These are phyloP conservation scores for Tanypteryx hageni DNA, from an alignment of 2,888 invertebrate species.

Conservation along the genomic window DNA sequence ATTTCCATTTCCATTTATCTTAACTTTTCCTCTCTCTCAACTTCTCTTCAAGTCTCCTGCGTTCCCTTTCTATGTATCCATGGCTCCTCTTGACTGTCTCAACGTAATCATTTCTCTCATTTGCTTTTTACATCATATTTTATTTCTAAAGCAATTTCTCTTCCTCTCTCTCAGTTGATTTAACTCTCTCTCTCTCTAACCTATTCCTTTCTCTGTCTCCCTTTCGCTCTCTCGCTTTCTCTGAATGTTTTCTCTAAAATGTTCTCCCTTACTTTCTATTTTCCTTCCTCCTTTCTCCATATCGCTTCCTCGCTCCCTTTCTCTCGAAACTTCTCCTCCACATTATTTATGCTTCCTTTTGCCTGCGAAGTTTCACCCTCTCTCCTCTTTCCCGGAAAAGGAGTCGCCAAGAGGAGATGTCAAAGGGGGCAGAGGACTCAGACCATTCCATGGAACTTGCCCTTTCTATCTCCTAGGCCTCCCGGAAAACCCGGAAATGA, in stretches of 20 bases:
- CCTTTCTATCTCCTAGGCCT: neutral
- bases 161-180: too few relatives aligned
- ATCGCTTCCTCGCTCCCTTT: neutral
- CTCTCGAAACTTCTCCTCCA: neutral
- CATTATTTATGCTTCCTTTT: constrained; percentile 14
- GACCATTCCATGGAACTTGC: neutral
- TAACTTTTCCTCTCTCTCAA: too few relatives aligned
- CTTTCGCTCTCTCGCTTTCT: too few relatives aligned
- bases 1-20: too few relatives aligned
- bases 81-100: too few relatives aligned
- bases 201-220: too few relatives aligned
- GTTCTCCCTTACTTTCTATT: neutral
- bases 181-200: too few relatives aligned
- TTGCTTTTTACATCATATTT: too few relatives aligned
- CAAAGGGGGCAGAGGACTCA: neutral
- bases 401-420: neutral
- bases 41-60: too few relatives aligned
- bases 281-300: neutral
- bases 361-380: neutral
- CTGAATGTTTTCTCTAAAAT: neutral
- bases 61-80: too few relatives aligned
- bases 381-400: neutral
- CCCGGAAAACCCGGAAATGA: neutral
- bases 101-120: too few relatives aligned
- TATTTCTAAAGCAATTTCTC: too few relatives aligned